These are phyloP conservation scores for Maniola jurtina DNA, from an alignment of 1,140 invertebrate genomes.

Conservation along the genomic window DNA sequence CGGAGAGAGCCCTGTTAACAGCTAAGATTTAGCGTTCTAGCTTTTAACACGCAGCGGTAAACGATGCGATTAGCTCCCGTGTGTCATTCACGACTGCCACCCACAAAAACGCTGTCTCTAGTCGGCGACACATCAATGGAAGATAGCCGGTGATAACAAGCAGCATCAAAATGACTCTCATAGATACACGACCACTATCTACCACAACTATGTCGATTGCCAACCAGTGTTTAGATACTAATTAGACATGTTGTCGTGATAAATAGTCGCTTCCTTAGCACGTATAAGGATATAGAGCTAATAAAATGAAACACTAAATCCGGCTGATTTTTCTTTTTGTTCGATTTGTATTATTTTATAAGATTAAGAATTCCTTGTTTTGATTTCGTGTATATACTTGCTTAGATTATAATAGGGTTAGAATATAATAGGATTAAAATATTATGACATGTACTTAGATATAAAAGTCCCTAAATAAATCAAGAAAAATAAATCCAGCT, in stretches of 20 bases:
- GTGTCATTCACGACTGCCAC: not conserved
- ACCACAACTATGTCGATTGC: slow-evolving; percentile 20
- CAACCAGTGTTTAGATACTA: slow-evolving; percentile 18
- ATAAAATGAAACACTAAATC: not conserved
- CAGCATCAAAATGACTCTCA: slow-evolving; percentile 21
- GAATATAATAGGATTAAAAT: no score
- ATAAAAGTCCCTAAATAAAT: no score
- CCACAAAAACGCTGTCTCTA: slow-evolving; percentile 21
- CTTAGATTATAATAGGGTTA: no score
- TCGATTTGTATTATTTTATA: no score
- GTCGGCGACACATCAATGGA: slow-evolving; percentile 15
- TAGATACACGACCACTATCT: slow-evolving; percentile 17
- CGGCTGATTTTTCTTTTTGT: not conserved
- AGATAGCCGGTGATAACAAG: slow-evolving; percentile 17
- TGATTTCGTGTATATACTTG: no score
- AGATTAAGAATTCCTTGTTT: no score
- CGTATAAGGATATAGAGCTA: not conserved
- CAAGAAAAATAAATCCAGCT: no score
- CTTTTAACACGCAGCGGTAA: not conserved
- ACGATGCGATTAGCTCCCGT: not conserved
- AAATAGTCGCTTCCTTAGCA: slow-evolving; percentile 28
- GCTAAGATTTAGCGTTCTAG: no score
- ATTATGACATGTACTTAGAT: no score
- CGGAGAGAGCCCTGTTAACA: no score
- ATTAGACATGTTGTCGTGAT: slow-evolving; percentile 33